These are phyloP conservation scores for Planococcus citri DNA, from an alignment of 1,140 invertebrate species.

Conservation along the genomic window DNA sequence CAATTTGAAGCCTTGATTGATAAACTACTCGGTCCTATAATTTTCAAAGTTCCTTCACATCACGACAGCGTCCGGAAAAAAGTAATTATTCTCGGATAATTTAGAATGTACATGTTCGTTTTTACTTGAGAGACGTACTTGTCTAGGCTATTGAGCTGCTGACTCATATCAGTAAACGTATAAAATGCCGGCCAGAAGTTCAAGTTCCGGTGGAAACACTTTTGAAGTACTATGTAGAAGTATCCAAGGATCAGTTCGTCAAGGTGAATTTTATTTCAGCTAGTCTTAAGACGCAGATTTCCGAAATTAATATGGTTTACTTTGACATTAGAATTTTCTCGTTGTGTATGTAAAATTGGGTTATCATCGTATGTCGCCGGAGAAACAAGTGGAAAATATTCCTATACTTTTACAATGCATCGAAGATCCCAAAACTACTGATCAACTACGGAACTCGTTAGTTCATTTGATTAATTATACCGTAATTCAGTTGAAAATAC, in stretches of 20 bases:
- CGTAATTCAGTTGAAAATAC: not conserved
- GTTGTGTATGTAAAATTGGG: conserved; percentile 90
- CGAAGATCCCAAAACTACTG: conserved; percentile 62
- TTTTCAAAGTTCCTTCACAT: conserved; percentile 72
- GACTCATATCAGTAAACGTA: conserved; percentile 77
- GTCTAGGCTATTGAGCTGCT: conserved; percentile 75
- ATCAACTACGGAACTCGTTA: conserved; percentile 48
- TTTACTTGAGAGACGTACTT: not conserved
- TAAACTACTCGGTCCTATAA: conserved; percentile 75
- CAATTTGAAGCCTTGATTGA: conserved; percentile 67
- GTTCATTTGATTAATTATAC: not conserved
- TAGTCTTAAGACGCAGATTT: not conserved
- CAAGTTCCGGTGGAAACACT: conserved; percentile 77
- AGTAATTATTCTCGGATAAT: conserved; percentile 34
- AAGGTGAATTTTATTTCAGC: conserved; percentile 44
- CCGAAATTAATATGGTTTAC: conserved; percentile 19
- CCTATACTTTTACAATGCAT: conserved; percentile 65
- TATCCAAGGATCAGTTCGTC: conserved; percentile 63
- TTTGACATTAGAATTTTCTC: conserved; percentile 68
- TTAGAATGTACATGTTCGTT: not conserved
- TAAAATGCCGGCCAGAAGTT: conserved; percentile 70
- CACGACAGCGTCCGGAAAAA: conserved; percentile 74
- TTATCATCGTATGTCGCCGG: conserved; percentile 61
- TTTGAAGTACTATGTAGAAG: conserved; percentile 66
- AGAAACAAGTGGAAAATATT: conserved; percentile 61